A percentile compares a stretch with the other conserved stretches of the same genome.
Evolutionary conservation across 2,797 vertebrate species (phyloP).

Genomic region (Lophotriccus pileatus): DNA sequence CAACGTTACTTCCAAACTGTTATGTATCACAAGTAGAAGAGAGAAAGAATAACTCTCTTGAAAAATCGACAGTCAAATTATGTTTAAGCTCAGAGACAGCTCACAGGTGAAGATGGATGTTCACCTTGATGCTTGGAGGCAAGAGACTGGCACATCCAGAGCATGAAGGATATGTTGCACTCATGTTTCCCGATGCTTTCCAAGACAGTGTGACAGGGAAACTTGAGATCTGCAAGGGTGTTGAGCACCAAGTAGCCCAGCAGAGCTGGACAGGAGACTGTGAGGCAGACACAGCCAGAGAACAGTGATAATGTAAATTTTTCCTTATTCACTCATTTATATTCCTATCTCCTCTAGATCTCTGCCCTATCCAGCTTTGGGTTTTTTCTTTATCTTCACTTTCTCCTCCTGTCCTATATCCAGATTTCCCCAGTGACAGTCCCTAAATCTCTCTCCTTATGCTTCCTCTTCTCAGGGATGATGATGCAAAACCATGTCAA

Average conservation of each 20-base stretch:
- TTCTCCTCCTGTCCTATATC: not conserved
- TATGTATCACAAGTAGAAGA: not conserved
- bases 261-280: not conserved
- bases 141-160: not conserved
- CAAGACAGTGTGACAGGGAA: not conserved
- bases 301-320: not conserved
- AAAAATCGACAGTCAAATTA: not conserved
- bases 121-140: accelerated
- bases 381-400: not conserved
- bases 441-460: not conserved
- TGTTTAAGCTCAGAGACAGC: not conserved
- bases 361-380: not conserved
- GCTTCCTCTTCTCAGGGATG: not conserved
- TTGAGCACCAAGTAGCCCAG: not conserved
- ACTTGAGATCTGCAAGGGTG: not conserved
- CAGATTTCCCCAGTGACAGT: not conserved
- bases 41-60: not conserved
- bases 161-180: accelerated
- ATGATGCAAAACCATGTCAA: not conserved
- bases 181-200: not conserved
- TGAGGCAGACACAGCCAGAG: not conserved
- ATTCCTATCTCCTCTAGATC: not conserved
- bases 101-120: not conserved
- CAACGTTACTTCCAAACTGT: not conserved
- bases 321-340: not conserved